Evolutionary conservation across 2,888 invertebrate species (phyloP).

Genomic region (Orthosia incerta): DNA sequence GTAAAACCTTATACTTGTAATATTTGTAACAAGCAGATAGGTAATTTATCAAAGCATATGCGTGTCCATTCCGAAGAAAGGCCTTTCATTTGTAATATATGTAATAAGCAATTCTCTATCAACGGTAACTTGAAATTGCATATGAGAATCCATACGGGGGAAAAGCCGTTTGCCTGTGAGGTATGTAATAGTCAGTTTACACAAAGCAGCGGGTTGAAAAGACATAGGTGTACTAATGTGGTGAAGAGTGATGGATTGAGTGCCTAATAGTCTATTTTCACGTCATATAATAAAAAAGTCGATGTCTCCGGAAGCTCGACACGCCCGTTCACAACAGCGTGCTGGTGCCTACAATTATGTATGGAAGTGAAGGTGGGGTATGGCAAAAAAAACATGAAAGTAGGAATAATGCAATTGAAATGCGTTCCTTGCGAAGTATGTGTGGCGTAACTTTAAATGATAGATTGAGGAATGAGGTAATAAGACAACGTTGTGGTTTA

Average conservation of each 20-base stretch:
- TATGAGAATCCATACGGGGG: constrained; percentile 77
- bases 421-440: too few relatives aligned
- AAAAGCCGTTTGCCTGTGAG: constrained; percentile 75
- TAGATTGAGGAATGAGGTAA: too few relatives aligned
- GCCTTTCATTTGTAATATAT: constrained; percentile 76
- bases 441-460: too few relatives aligned
- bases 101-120: constrained; percentile 80
- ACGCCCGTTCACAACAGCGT: too few relatives aligned
- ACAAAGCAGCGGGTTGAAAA: constrained; percentile 76
- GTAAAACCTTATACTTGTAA: constrained; percentile 85
- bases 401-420: too few relatives aligned
- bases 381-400: too few relatives aligned
- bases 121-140: constrained; percentile 79
- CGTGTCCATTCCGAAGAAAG: constrained; percentile 80
- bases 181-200: constrained; percentile 76
- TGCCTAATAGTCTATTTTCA: constrained; percentile 17
- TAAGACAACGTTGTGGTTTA: too few relatives aligned
- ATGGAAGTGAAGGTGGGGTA: too few relatives aligned
- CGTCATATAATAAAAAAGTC: too few relatives aligned
- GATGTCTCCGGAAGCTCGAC: too few relatives aligned
- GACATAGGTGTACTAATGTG: constrained; percentile 75
- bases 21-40: constrained; percentile 86
- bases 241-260: constrained; percentile 48
- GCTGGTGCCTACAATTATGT: too few relatives aligned
- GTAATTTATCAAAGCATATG: constrained; percentile 86